These are phyloP conservation scores for Euplagia quadripunctaria DNA, from an alignment of 2,888 invertebrate species.

Conservation along the genomic window DNA sequence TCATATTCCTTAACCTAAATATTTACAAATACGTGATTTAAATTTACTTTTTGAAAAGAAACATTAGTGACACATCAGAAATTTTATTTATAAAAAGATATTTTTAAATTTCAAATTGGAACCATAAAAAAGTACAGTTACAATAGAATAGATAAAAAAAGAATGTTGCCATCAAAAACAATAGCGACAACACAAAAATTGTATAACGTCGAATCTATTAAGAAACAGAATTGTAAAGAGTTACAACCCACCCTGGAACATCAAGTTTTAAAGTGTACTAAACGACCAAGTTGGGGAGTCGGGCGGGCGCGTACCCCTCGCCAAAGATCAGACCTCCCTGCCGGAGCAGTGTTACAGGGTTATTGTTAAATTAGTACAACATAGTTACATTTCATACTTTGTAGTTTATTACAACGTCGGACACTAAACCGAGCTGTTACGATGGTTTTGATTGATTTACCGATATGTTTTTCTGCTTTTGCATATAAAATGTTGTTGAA, in stretches of 20 bases:
- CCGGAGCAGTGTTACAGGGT: constrained; percentile 55
- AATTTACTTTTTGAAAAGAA: background rate
- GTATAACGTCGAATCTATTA: constrained; percentile 39
- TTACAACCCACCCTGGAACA: constrained; percentile 45
- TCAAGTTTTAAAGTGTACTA: constrained; percentile 58
- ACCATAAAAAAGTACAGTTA: background rate
- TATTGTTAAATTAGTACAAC: constrained; percentile 70
- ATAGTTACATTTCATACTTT: constrained; percentile 60
- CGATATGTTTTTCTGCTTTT: constrained; percentile 45
- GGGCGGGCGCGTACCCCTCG: constrained; percentile 29
- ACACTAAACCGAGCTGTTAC: constrained; percentile 57
- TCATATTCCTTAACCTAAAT: constrained; percentile 6
- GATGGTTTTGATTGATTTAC: constrained; percentile 57
- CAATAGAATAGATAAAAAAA: background rate
- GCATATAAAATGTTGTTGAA: constrained; percentile 39
- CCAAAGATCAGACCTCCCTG: constrained; percentile 33
- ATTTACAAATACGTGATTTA: background rate
- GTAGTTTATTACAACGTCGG: constrained; percentile 67
- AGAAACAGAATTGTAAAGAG: constrained; percentile 54
- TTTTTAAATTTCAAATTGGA: background rate
- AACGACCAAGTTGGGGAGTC: constrained; percentile 49
- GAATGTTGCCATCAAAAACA: constrained; percentile 15
- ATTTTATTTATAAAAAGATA: background rate
- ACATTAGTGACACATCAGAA: constrained; percentile 21
- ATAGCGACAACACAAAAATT: constrained; percentile 20